Evolutionary conservation across 2,888 invertebrate genomes (phyloP), one percentile per base, ranked within the genome.

Genomic region (Eilema sororculum): DNA sequence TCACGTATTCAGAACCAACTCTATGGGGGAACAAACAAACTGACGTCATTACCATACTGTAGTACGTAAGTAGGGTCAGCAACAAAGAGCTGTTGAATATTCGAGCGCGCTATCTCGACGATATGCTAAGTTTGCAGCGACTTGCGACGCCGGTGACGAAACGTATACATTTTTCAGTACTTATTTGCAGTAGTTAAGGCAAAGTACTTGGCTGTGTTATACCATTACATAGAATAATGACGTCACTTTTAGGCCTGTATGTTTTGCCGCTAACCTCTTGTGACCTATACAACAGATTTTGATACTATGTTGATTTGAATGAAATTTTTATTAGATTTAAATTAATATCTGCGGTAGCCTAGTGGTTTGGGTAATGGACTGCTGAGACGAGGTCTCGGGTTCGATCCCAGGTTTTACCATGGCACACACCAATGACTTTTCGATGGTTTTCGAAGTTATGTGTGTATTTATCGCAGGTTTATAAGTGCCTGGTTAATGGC

Each of bases 11-110:
- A 83, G 82, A 86, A 85, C 82, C 82, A 87, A 84, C 82, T 81
- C 69, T 66, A 72, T 74, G 83, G 84, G 82, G 79, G 77, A 73
- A 86, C 85, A 84, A 86, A 79, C 82, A 79, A 67, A 65, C 72
- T 79, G 82, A 75, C 70, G 69, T 76, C 72, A 91, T 93, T 93
- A 90, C 87, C 94, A 94, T 94, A 92, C 82, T 86, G 89, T 86
- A 88, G 89, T 87, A 89, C 75, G 69, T 86, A 90, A 91, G 92
- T 92, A 92, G 92, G 93, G 93, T 89, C 93, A 93, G 90, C 84
- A 90, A 93, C 93, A 93, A 93, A 92, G 93, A 88, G 87, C 92
- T 91, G 89, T 86, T 93, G 94, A 93, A 93, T 93, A 93, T 93
- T 92, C 94, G 88, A 92, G 85, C 89, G 89, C 89, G 86, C 90